Evolutionary conservation across 2,797 vertebrate species (phyloP), one percentile per base, ranked within the genome.

Genomic region (Dicrostonyx torquatus): DNA sequence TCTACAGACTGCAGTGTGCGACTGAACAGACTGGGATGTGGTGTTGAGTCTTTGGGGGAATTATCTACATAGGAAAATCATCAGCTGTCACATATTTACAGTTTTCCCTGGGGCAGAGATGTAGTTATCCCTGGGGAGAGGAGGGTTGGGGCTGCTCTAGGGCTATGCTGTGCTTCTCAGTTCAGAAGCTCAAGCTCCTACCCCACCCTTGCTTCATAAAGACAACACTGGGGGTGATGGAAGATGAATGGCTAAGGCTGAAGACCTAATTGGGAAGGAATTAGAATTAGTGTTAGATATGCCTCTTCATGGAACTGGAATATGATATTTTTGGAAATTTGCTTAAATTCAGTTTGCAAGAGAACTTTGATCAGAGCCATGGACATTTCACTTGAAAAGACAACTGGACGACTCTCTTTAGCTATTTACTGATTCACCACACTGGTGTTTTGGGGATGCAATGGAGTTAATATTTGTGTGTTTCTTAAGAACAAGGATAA

Each of bases 391-490:
- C 58, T 92, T 93, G 43, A 91, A 85, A 91, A 84, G 22, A 93
- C 5, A 90, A 82, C 31, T 86, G 34, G 91, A 58, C 93, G 50
- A 86, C 66, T 55, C 15, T 31, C 78, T 22, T 68, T 12, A 90
- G 48, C 17, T 20, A 58, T 53, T 78, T 87, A 60, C 72, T 89
- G 31, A 68, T 77, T 93, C 68, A 34, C 8, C 22, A 50, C 24
- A 58, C 29, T 9, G 68, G 22, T 24, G 58, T 85, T 80, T 77
- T 90, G 62, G 70, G 17, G 73, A 10, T 90, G 72, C 34, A 82
- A 87, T 92, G 15, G 22, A 92, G 20, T 89, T 75, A 76, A 83
- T 84, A 60, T 53, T 26, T 92, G 20, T 58, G n/a, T 94, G 48
- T 79, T 96, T 93, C n/a, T 53, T 87, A 43, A 89, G 72, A 15